phyloP scores from a whole-genome alignment of 2,888 invertebrate genomes.

The Neocrepidodera transversa region DNA sequence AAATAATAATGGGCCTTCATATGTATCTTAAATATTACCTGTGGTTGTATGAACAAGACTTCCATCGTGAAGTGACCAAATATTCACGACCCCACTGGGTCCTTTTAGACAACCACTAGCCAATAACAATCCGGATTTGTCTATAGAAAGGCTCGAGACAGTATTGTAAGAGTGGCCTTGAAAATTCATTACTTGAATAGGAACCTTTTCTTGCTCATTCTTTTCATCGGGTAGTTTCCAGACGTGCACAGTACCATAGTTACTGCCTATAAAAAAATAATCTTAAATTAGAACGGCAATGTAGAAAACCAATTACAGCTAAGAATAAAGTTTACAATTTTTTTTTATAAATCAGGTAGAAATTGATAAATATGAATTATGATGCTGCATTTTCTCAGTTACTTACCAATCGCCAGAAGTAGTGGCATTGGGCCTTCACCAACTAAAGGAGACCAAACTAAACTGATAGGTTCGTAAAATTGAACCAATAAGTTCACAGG shows the following conservation, averaged over 20 bases:
- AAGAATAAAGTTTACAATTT: too few species aligned
- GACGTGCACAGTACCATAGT: conserved; percentile 63
- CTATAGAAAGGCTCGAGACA: conserved; percentile 63
- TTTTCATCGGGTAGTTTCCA: conserved; percentile 58
- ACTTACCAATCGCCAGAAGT: conserved; percentile 58
- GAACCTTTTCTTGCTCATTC: conserved; percentile 44
- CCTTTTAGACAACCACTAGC: conserved; percentile 64
- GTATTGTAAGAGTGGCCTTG: conserved; percentile 65
- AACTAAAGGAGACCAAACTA: conserved; percentile 65
- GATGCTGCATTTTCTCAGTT: too few species aligned
- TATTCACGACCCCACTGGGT: conserved; percentile 64
- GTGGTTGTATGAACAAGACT: conserved; percentile 64
- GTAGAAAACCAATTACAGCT: too few species aligned
- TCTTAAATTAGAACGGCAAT: too few species aligned
- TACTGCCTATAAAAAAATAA: conserved; percentile 63
- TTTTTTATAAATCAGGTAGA: too few species aligned
- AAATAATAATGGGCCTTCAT: too few species aligned
- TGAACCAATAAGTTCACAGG: conserved; percentile 61
- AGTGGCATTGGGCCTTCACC: conserved; percentile 56
- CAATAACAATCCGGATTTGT: conserved; percentile 63
- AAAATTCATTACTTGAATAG: conserved; percentile 57
- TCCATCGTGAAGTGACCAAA: conserved; percentile 69
- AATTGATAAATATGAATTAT: too few species aligned
- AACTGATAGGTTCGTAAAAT: conserved; percentile 59
- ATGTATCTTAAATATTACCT: too few species aligned